Evolutionary conservation across 2,797 vertebrate species (phyloP), one percentile per base, ranked within the genome.

Genomic region (Eospalax fontanierii): DNA sequence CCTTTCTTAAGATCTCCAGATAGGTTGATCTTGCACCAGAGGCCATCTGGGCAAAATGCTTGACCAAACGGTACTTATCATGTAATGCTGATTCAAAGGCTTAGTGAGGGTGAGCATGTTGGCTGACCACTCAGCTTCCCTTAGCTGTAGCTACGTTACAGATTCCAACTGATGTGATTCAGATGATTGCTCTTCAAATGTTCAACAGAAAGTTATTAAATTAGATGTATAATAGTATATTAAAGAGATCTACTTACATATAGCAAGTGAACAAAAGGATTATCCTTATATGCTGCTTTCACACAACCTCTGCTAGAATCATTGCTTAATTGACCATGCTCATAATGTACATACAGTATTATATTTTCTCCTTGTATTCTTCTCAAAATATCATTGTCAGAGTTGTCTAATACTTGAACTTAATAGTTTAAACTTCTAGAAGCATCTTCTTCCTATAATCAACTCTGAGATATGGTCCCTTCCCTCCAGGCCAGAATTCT

Each of bases 51-150:
- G n/a, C n/a, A n/a, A n/a, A n/a, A n/a, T n/a, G n/a, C n/a, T n/a
- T n/a, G n/a, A n/a, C n/a, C n/a, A n/a, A n/a, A n/a, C n/a, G n/a
- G n/a, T 91, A 76, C 54, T 30, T 16, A 73, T 30, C 83, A 94
- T 93, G 93, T 95, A 80, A 90, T 61, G 24, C 61, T 59, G 7
- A 19, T 85, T 94, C 90, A 74, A 87, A 97, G 86, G 70, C 63
- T 91, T 91, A 82, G 93, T 89, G 84, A 35, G 50, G 11, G 6
- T 91, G 30, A 81, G 66, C 50, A 57, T 59, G 43, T 63, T 65
- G 65, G 73, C 89, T 96, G 46, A 90, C 74, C 28, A 0, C 46
- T 73, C 15, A 68, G 26, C 68, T 89, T 86, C 61, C 24, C 11
- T 91, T 85, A 89, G 59, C 76, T 76, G 79, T 10, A 10, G n/a